Evolutionary conservation across 1,140 invertebrate genomes (phyloP), one percentile per base, ranked within the genome.

Genomic region (Acromyrmex charruanus): DNA sequence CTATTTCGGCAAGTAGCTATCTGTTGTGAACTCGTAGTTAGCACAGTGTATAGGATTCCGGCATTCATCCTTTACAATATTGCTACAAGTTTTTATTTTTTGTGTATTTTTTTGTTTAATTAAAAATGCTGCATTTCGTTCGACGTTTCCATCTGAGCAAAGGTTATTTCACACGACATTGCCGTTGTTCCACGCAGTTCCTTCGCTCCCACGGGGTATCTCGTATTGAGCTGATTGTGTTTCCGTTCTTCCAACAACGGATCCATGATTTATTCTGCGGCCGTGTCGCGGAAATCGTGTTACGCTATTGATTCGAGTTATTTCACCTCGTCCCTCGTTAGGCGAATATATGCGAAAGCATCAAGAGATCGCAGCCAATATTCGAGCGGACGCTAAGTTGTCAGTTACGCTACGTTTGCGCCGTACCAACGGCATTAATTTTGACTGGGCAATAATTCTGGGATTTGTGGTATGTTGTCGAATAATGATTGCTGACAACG

Each of bases 401-500:
- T 84, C 69, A 61, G 80, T 84, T 75, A 61, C 28, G 80, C 71
- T 84, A 61, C 68, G 55, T 74, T 74, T 39, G 55, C 44, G 21
- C 21, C 16, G 39, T 49, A 18, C 44, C 18, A 28, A n/a, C n/a
- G 39, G 35, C 39, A 44, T 79, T 84, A 84, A 84, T 84, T 74
- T 49, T 71, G 79, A 77, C 55, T 72, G 72, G n/a, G 65, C 77
- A 79, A 87, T 90, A 87, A 90, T 90, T 89, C 66, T 18, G 53
- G 58, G 86, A 89, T 87, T 77, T 82, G 68, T 21, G 31, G 12
- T 39, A 12, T n/a, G 12, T 12, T n/a, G 12, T 10, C 18, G 49
- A 77, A 82, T 89, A 81, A 87, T 61, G 69, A 39, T 35, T 18
- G 21, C 39, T 74, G 66, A 77, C 87, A 68, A 71, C 28, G 55